phyloP scores from a whole-genome alignment of 2,797 vertebrate genomes.

The Siniperca undulata region DNA sequence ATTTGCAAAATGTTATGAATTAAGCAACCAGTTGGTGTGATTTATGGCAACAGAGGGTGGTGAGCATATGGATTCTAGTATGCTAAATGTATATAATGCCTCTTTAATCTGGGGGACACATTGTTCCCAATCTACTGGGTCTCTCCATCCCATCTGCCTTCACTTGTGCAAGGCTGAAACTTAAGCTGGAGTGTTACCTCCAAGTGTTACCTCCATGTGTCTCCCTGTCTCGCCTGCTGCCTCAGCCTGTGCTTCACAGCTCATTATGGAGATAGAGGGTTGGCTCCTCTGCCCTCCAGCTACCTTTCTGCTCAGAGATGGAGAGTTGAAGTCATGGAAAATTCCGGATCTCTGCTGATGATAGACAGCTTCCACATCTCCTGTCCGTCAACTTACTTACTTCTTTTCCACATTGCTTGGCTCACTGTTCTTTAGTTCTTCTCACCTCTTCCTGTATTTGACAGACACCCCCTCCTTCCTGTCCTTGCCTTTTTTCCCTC shows the following conservation, averaged over 20 bases:
- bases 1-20: slow-evolving; percentile 43
- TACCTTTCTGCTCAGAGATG: slow-evolving; percentile 59
- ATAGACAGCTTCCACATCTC: slow-evolving; percentile 72
- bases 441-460: slow-evolving; percentile 61
- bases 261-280: slow-evolving; percentile 66
- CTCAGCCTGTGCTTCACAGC: slow-evolving; percentile 45
- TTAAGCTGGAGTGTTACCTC: slow-evolving; percentile 45
- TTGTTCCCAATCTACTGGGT: slow-evolving; percentile 32
- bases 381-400: slow-evolving; percentile 52
- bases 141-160: slow-evolving; percentile 52
- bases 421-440: slow-evolving; percentile 54
- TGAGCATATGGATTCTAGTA: slow-evolving; percentile 39
- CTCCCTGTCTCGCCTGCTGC: slow-evolving; percentile 30
- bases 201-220: slow-evolving; percentile 32
- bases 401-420: slow-evolving; percentile 63
- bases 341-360: slow-evolving; percentile 62
- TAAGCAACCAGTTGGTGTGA: slow-evolving; percentile 45
- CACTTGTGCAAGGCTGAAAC: slow-evolving; percentile 41
- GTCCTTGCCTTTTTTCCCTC: slow-evolving; percentile 1
- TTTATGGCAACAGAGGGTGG: slow-evolving; percentile 37
- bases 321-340: slow-evolving; percentile 76
- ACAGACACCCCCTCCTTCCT: slow-evolving; percentile 48
- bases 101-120: slow-evolving; percentile 54
- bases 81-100: slow-evolving; percentile 42
- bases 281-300: slow-evolving; percentile 58